A percentile compares a stretch with the other conserved stretches of the same genome.
Evolutionary conservation across 2,888 invertebrate species (phyloP).

Genomic region (Rosalia funebris): DNA sequence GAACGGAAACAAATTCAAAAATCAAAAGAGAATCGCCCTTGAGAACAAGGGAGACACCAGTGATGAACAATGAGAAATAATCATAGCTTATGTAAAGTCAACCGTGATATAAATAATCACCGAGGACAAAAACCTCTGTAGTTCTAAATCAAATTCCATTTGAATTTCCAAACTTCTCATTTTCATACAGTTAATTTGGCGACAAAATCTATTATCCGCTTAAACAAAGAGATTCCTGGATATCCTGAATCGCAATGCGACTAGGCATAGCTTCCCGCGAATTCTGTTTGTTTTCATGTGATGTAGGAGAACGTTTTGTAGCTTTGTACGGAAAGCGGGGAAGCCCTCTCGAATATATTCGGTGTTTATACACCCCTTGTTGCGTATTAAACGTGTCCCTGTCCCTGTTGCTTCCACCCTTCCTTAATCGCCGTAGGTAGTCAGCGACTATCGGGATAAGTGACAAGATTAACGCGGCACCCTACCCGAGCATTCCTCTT

Average conservation of each 20-base stretch:
- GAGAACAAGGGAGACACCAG: too few species aligned
- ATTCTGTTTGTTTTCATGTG: slow-evolving; percentile 21
- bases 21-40: too few species aligned
- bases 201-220: slow-evolving; percentile 22
- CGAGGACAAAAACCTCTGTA: too few species aligned
- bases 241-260: slow-evolving; percentile 8
- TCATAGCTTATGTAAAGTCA: too few species aligned
- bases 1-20: too few species aligned
- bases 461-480: slow-evolving; percentile 29
- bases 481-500: slow-evolving; percentile 22
- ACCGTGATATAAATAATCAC: too few species aligned
- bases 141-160: background rate
- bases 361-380: slow-evolving; percentile 31
- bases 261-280: slow-evolving; percentile 18
- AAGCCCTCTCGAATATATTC: slow-evolving; percentile 25
- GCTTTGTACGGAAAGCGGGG: slow-evolving; percentile 16
- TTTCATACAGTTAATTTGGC: slow-evolving; percentile 22
- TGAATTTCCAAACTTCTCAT: slow-evolving; percentile 1
- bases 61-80: too few species aligned
- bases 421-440: slow-evolving; percentile 35
- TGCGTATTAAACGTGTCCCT: slow-evolving; percentile 33
- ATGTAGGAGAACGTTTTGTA: slow-evolving; percentile 16
- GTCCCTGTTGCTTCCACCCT: slow-evolving; percentile 33
- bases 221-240: slow-evolving; percentile 24
- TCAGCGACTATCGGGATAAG: slow-evolving; percentile 30